Evolutionary conservation across 2,888 invertebrate species (phyloP), one percentile per base, ranked within the genome.

Genomic region (Branchellion lobata): DNA sequence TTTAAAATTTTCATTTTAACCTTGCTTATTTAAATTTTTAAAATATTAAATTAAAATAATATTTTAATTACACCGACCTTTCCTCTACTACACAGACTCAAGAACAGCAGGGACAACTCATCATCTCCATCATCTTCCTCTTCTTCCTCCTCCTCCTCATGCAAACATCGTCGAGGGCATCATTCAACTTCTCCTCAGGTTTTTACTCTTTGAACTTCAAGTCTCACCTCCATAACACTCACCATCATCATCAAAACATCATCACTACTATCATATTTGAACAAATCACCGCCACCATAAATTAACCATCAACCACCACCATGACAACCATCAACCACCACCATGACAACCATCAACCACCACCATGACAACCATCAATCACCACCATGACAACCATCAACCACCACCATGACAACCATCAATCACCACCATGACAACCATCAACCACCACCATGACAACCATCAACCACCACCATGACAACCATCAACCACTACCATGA

Each of bases 171-270:
- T n/a, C n/a, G n/a, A n/a, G n/a, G n/a, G n/a, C 61, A 18, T 57
- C 61, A 57, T 57, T n/a, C n/a, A 14, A 5, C 61, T 57, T n/a
- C 24, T 57, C 61, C 8, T n/a, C 8, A 57, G 5, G 11, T 14
- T 24, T 5, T 5, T 57, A 5, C 5, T 57, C 61, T 14, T 57
- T 40, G 40, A 40, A 8, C 40, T 8, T 40, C 40, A 40, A n/a
- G n/a, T n/a, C n/a, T 14, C 40, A 40, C 40, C 40, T 8, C 40
- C 40, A 57, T n/a, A 5, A 57, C n/a, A 57, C 8, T 57, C 61
- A 57, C 21, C 61, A 57, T 57, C 61, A 57, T 57, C 61, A 57
- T 57, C n/a, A 57, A n/a, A n/a, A n/a, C n/a, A n/a, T n/a, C n/a
- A n/a, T n/a, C n/a, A n/a, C n/a, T n/a, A n/a, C n/a, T n/a, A n/a